Conservation (phyloP, 37 sponge, comb jelly and placozoan species). For the Eunapius fragilis region DNA sequence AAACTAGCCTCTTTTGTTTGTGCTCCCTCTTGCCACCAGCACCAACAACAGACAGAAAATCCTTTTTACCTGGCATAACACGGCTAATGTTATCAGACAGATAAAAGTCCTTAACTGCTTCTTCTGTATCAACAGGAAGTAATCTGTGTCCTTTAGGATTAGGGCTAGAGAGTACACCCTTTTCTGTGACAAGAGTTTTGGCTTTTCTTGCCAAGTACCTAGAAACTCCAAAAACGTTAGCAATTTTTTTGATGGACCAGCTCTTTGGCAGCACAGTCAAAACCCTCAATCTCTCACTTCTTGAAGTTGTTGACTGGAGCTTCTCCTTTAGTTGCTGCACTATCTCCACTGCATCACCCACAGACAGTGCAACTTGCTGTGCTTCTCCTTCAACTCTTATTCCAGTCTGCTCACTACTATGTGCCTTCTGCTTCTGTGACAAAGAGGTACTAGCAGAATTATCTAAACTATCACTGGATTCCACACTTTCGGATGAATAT, state of each 20-base stretch:
- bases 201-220: constrained; percentile 20
- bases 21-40: constrained; percentile 11
- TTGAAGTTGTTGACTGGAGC: too few relatives aligned
- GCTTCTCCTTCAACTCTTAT: too few relatives aligned
- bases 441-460: too few relatives aligned
- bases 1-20: constrained; percentile 16
- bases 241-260: constrained; percentile 3
- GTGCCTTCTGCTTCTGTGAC: too few relatives aligned
- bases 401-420: too few relatives aligned
- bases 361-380: too few relatives aligned
- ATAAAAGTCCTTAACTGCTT: constrained; percentile 5
- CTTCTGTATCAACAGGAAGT: background rate
- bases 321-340: too few relatives aligned
- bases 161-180: constrained; percentile 22
- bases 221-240: constrained; percentile 6
- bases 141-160: too few relatives aligned
- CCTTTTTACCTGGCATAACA: constrained; percentile 34
- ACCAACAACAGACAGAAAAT: constrained; percentile 7
- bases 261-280: constrained; percentile 8
- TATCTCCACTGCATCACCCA: too few relatives aligned
- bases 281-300: constrained; percentile 16
- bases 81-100: constrained; percentile 8
- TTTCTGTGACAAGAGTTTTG: constrained; percentile 18
- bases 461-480: too few relatives aligned
- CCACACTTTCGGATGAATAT: too few relatives aligned